These are phyloP conservation scores for Hirudo medicinalis DNA, from an alignment of 1,140 invertebrate genomes.

Conservation along the genomic window DNA sequence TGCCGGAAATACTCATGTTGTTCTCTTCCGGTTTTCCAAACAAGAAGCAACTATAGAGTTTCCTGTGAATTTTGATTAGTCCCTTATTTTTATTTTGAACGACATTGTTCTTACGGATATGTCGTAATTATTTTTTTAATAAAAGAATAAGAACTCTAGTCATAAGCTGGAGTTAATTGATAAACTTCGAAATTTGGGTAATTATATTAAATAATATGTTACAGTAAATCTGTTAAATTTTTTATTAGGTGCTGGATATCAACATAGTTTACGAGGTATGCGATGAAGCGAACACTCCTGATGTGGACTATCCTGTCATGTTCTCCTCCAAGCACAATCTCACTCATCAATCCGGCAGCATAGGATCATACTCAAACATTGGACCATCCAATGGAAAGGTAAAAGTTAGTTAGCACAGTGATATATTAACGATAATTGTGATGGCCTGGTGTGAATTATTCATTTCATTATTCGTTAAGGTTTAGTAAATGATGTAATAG, in stretches of 20 bases:
- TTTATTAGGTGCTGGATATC: conserved; percentile 64
- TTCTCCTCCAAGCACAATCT: conserved; percentile 29
- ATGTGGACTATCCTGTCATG: conserved; percentile 51
- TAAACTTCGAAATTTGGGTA: too few species aligned
- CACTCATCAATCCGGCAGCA: conserved; percentile 43
- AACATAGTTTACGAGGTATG: conserved; percentile 67
- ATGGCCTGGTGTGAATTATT: background rate
- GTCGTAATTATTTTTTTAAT: background rate
- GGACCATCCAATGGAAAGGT: conserved; percentile 36
- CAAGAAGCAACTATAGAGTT: conserved; percentile 70
- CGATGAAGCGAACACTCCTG: conserved; percentile 66
- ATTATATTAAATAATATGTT: too few species aligned
- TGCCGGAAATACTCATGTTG: conserved; percentile 78
- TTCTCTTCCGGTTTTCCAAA: conserved; percentile 88
- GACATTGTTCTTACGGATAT: background rate
- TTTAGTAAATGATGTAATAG: too few species aligned
- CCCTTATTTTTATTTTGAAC: background rate
- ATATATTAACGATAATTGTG: background rate
- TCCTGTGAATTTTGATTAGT: conserved; percentile 49
- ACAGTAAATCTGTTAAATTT: conserved; percentile 14
- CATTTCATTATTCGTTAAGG: too few species aligned
- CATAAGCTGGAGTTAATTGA: too few species aligned
- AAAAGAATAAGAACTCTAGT: too few species aligned
- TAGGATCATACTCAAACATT: conserved; percentile 38
- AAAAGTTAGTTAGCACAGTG: conserved; percentile 16